phyloP scores from a whole-genome alignment of 2,888 invertebrate genomes.

The Dusona sp. region DNA sequence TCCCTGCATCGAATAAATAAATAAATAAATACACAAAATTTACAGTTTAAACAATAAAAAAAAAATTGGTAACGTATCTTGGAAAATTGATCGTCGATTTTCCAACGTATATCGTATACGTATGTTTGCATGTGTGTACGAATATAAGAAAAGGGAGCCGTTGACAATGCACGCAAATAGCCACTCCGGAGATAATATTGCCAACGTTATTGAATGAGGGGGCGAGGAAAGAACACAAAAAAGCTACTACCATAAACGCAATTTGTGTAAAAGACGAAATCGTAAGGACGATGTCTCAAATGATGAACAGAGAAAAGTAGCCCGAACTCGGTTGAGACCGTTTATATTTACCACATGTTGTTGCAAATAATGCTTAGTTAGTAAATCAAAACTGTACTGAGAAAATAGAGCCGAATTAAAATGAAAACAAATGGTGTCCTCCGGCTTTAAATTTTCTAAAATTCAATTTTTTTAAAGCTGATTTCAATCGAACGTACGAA shows the following conservation, averaged over 20 bases:
- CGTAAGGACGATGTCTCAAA: not conserved
- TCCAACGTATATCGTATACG: not conserved
- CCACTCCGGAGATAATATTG: conserved; percentile 45
- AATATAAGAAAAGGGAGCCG: conserved; percentile 23
- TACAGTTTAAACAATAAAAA: not conserved
- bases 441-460: too few relatives aligned
- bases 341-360: not conserved
- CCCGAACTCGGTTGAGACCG: not conserved
- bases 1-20: not conserved
- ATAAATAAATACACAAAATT: not conserved
- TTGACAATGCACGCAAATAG: conserved; percentile 73
- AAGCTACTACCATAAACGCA: not conserved
- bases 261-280: not conserved
- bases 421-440: too few relatives aligned
- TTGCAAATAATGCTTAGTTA: not conserved
- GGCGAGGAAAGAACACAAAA: conserved; percentile 1
- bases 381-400: too few relatives aligned
- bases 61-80: not conserved
- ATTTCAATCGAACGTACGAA: too few relatives aligned
- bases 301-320: not conserved
- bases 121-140: not conserved
- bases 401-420: too few relatives aligned
- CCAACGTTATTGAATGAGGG: conserved; percentile 1
- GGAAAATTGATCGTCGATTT: conserved; percentile 34
- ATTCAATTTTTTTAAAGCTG: too few relatives aligned